Evolutionary conservation across 2,113 vertebrate genomes (phyloP), one percentile per base, ranked within the genome.

Genomic region (Sporophila hypoxantha): DNA sequence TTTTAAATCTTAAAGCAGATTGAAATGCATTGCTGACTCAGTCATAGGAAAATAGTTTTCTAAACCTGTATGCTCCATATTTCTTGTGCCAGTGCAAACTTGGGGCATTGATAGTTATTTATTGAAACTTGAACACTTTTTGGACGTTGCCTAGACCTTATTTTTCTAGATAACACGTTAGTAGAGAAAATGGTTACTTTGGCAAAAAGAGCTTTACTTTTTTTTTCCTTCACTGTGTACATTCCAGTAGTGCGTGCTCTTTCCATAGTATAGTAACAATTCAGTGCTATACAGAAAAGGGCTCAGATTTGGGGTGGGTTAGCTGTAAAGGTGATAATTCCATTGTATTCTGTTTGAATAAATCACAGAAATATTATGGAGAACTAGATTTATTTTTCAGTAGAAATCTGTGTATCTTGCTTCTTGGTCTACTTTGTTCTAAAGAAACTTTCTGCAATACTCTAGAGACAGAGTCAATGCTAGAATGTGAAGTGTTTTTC

Each of bases 121-220:
- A 93, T 94, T 96, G 91, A 95, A 95, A 96, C 90, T 94, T 96
- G 93, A 94, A 95, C 69, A 95, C 77, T 95, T 94, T 94, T 94
- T 87, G 87, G 75, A 93, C 2, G 50, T 95, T 89, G 89, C 71
- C 84, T 93, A 93, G 93, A 94, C 79, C 90, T 93, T 97, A 96
- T 95, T 97, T 97, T 97, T 96, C 87, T 96, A 96, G 91, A 75
- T 91, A 91, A 95, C 62, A 70, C 0, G 15, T 85, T 79, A 79
- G 78, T 68, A 76, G 78, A 83, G 76, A 73, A 85, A 85, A 81
- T 8, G 25, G 82, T 93, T 87, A 64, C 47, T 93, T 91, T 91
- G 87, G 76, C 79, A 92, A 93, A 84, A 90, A 91, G 29, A 94
- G 91, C 55, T 85, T 93, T 91, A 87, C 67, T 78, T 84, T 73